These are phyloP conservation scores for Takifugu rubripes DNA, from an alignment of 2,797 vertebrate species.

Conservation along the genomic window DNA sequence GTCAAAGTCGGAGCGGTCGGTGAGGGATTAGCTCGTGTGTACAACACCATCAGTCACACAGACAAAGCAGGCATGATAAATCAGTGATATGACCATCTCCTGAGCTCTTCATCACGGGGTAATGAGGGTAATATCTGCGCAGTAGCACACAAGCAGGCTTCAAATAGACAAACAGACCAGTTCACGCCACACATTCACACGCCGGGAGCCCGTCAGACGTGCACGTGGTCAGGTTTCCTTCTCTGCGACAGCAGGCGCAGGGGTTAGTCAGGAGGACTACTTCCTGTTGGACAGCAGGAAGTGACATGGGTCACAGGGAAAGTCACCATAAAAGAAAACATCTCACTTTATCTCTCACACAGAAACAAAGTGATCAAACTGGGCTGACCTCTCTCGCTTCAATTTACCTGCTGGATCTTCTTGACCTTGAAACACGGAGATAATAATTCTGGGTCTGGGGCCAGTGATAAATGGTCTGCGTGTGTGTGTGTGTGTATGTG, in stretches of 20 bases:
- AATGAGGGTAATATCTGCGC: conserved; percentile 64
- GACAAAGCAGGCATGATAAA: conserved; percentile 60
- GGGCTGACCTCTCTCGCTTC: conserved; percentile 92
- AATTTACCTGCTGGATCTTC: conserved; percentile 95
- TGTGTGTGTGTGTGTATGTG: conserved; percentile 45
- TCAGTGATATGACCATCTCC: conserved; percentile 65
- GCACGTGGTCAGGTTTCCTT: conserved; percentile 4
- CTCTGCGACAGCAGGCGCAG: conserved; percentile 14
- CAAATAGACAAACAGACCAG: conserved; percentile 39
- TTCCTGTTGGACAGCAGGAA: conserved; percentile 38
- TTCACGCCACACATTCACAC: neutral
- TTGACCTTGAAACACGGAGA: conserved; percentile 93
- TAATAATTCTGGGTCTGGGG: conserved; percentile 93
- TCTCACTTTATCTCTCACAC: neutral
- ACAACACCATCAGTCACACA: conserved; percentile 60
- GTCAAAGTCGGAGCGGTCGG: conserved; percentile 55
- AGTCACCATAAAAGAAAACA: conserved; percentile 25
- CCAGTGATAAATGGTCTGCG: conserved; percentile 94
- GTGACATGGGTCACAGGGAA: conserved; percentile 37
- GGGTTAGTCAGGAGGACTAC: conserved; percentile 19
- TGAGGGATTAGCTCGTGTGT: conserved; percentile 54
- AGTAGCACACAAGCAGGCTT: conserved; percentile 43
- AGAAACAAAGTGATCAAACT: conserved; percentile 93
- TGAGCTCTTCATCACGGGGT: conserved; percentile 68
- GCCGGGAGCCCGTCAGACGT: neutral